Evolutionary conservation across 2,797 vertebrate species (phyloP).

Genomic region (Acrossocheilus fasciatus): DNA sequence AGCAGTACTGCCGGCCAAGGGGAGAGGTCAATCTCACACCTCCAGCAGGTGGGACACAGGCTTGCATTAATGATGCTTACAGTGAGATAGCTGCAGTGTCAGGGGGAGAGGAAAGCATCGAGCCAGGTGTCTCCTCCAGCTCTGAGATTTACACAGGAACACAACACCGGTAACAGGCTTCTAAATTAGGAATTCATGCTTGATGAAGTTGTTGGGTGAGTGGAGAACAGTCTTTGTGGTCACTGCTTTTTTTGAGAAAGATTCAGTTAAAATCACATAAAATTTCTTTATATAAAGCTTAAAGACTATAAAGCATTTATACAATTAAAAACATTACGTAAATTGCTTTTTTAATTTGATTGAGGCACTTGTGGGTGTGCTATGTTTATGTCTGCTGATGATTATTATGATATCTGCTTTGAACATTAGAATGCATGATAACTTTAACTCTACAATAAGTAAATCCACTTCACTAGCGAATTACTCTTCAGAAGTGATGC

Average conservation of each 20-base stretch:
- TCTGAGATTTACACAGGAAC: constrained; percentile 27
- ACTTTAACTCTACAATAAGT: not conserved
- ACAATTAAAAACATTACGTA: not conserved
- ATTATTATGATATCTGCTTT: not conserved
- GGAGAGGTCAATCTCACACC: constrained; percentile 66
- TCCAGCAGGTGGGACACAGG: constrained; percentile 63
- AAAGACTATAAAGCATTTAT: not conserved
- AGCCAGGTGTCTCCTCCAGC: constrained; percentile 48
- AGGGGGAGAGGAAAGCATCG: constrained; percentile 43
- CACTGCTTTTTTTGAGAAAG: not conserved
- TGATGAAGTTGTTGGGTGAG: constrained; percentile 20
- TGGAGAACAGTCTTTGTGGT: not conserved
- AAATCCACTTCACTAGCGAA: not conserved
- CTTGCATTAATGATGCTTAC: constrained; percentile 63
- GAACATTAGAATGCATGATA: not conserved
- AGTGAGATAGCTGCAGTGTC: constrained; percentile 49
- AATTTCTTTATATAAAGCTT: not conserved
- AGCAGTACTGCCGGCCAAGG: constrained; percentile 56
- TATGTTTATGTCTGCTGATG: not conserved
- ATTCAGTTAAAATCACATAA: not conserved
- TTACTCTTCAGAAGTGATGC: not conserved
- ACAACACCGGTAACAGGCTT: constrained; percentile 11
- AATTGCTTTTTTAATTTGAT: not conserved
- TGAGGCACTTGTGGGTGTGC: not conserved
- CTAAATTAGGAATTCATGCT: constrained; percentile 28